Conservation (phyloP, 2,113 vertebrate genomes). For the Aspidoscelis tigris region DNA sequence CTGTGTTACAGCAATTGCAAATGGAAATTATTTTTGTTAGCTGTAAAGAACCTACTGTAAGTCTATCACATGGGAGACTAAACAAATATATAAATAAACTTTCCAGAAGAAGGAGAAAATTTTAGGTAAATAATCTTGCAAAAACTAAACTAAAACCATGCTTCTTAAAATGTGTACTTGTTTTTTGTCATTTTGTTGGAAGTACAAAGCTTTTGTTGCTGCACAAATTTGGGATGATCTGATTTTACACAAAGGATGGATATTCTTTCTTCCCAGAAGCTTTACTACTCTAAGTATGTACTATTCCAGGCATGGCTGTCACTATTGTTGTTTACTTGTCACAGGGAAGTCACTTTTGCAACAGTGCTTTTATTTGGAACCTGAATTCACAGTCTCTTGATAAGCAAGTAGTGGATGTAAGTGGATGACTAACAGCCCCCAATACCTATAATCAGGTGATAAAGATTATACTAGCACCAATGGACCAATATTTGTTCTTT, state of each 20-base stretch:
- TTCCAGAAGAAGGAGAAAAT: conserved; percentile 30
- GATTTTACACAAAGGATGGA: conserved; percentile 13
- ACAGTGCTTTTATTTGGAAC: conserved; percentile 33
- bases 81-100: conserved; percentile 34
- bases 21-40: conserved; percentile 7
- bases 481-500: conserved; percentile 4
- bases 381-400: conserved; percentile 17
- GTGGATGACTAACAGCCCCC: conserved; percentile 45
- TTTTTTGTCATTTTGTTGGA: not conserved
- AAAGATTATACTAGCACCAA: conserved; percentile 25
- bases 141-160: not conserved
- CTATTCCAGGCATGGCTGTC: conserved; percentile 30
- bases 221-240: not conserved
- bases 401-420: conserved; percentile 40
- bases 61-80: conserved; percentile 45
- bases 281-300: conserved; percentile 16
- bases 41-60: conserved; percentile 10
- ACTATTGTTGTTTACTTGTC: conserved; percentile 31
- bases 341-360: conserved; percentile 42
- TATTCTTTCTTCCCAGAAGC: conserved; percentile 17
- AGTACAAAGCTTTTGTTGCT: conserved; percentile 10
- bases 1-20: not conserved
- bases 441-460: conserved; percentile 37
- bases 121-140: not conserved
- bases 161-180: not conserved